Evolutionary conservation across 2,797 vertebrate species (phyloP).

Genomic region (Bovichtus variegatus): DNA sequence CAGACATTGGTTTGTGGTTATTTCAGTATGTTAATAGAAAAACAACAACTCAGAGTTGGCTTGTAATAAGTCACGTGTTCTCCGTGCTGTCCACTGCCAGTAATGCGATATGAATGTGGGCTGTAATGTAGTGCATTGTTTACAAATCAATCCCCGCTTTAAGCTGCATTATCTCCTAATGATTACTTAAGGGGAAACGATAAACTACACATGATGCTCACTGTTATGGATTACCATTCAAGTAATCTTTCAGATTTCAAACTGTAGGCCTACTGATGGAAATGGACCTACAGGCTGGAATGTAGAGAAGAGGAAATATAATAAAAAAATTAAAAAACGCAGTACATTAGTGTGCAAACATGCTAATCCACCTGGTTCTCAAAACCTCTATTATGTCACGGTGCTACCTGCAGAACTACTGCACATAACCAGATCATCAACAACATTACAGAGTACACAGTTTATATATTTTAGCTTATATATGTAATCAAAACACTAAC

Average conservation of each 20-base stretch:
- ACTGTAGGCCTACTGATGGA: background rate
- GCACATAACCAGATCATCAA: background rate
- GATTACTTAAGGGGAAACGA: slow-evolving; percentile 58
- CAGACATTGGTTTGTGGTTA: too few relatives aligned
- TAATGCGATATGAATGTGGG: too few relatives aligned
- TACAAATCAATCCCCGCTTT: slow-evolving; percentile 54
- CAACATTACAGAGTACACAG: background rate
- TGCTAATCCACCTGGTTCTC: background rate
- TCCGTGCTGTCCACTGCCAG: slow-evolving; percentile 38
- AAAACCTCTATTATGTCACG: background rate
- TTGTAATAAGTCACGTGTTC: slow-evolving; percentile 28
- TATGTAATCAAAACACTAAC: too few relatives aligned
- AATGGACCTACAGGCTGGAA: background rate
- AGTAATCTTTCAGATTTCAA: background rate
- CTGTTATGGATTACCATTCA: slow-evolving; percentile 30
- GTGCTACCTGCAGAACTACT: background rate
- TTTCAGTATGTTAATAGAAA: too few relatives aligned
- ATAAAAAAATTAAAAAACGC: background rate
- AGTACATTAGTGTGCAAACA: slow-evolving; percentile 1
- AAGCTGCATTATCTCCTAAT: slow-evolving; percentile 64
- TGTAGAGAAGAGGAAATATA: background rate
- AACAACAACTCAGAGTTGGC: too few relatives aligned
- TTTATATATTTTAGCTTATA: too few relatives aligned
- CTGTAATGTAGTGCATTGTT: slow-evolving; percentile 34
- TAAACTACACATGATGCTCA: slow-evolving; percentile 21